phyloP scores from a whole-genome alignment of 2,113 vertebrate species.

The Rhinoptilus africanus region DNA sequence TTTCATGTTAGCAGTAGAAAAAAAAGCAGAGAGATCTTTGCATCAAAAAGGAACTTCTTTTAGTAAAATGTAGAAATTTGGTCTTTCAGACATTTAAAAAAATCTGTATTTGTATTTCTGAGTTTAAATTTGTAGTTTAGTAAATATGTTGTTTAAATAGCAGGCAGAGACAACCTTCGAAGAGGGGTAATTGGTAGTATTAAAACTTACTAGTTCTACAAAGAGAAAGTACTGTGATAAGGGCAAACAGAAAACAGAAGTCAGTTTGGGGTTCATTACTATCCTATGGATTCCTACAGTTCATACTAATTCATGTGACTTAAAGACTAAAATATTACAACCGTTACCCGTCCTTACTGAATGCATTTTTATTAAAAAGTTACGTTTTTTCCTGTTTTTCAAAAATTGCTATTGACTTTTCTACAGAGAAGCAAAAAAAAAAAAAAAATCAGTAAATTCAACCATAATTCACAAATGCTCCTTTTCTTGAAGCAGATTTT shows the following conservation, averaged over 20 bases:
- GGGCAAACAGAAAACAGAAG: not conserved
- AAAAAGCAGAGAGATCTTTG: not conserved
- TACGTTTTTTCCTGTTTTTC: not conserved
- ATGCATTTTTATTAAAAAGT: slow-evolving; percentile 1
- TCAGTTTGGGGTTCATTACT: not conserved
- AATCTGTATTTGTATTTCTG: not conserved
- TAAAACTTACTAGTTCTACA: not conserved
- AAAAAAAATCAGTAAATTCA: not conserved
- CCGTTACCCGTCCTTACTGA: not conserved
- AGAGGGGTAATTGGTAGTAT: not conserved
- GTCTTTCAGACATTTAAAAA: not conserved
- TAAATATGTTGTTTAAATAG: slow-evolving; percentile 9
- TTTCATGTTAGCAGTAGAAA: not conserved
- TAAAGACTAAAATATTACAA: not conserved
- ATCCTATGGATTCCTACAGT: not conserved
- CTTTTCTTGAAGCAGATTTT: slow-evolving; percentile 12
- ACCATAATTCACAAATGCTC: slow-evolving; percentile 28
- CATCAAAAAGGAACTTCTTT: not conserved
- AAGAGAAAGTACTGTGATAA: slow-evolving; percentile 31
- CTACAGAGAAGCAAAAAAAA: not conserved
- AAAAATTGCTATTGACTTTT: slow-evolving; percentile 30
- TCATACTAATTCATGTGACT: not conserved
- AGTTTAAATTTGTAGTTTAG: not conserved
- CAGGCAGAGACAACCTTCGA: not conserved
- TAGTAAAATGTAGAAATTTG: not conserved